Percentiles rank a stretch among this genome's conserved stretches.
Conservation (phyloP, 2,888 invertebrate species). For the Carpatolechia fugitivella region DNA sequence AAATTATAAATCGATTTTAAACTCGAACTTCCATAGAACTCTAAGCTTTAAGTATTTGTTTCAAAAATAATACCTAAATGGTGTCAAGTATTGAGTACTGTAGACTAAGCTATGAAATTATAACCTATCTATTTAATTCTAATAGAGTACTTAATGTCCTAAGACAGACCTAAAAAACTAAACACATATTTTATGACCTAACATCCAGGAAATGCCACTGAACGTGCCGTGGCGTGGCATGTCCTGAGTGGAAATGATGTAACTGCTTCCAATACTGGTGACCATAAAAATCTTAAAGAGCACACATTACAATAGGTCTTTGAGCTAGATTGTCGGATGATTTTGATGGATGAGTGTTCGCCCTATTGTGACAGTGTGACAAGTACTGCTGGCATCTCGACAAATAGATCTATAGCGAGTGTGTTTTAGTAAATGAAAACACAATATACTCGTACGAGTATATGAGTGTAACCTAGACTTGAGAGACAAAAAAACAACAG, state of each 20-base stretch:
- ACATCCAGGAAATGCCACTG: background rate
- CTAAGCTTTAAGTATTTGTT: too few species aligned
- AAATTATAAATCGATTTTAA: too few species aligned
- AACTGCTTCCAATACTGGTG: background rate
- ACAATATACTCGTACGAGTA: too few species aligned
- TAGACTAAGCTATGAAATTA: too few species aligned
- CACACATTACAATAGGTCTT: background rate
- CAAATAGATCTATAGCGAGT: background rate
- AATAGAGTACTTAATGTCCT: background rate
- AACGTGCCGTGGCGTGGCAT: background rate
- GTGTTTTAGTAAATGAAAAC: background rate
- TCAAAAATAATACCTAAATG: too few species aligned
- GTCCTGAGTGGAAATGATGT: background rate
- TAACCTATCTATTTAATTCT: too few species aligned
- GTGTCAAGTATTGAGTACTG: too few species aligned
- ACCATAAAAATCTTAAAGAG: background rate
- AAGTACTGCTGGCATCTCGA: constrained; percentile 3
- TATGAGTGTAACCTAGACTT: too few species aligned
- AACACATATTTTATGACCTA: background rate
- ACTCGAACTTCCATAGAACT: too few species aligned
- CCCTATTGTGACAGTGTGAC: background rate
- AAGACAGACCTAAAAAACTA: background rate
- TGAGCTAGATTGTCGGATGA: background rate
- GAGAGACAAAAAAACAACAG: too few species aligned
- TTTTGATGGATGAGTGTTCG: constrained; percentile 1